These are phyloP conservation scores for Coenonympha arcania DNA, from an alignment of 2,888 invertebrate genomes.

Conservation along the genomic window DNA sequence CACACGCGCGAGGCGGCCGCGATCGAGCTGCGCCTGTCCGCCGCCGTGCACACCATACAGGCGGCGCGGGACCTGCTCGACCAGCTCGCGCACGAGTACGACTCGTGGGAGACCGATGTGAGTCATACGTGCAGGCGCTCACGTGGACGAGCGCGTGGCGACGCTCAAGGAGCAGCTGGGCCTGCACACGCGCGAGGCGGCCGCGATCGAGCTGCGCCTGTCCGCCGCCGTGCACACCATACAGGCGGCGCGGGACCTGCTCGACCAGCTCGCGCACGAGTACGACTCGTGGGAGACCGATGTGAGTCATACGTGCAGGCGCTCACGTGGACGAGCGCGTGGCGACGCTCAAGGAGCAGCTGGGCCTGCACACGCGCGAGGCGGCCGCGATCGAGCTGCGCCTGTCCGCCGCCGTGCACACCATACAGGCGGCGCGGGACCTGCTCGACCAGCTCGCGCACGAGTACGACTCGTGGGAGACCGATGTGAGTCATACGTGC, in stretches of 20 bases:
- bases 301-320: conserved; percentile 51
- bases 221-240: conserved; percentile 88
- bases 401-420: conserved; percentile 85
- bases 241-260: conserved; percentile 78
- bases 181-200: conserved; percentile 76
- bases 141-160: conserved; percentile 85
- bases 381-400: conserved; percentile 93
- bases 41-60: conserved; percentile 87
- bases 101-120: conserved; percentile 82
- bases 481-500: conserved; percentile 59
- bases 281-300: conserved; percentile 85
- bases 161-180: conserved; percentile 79
- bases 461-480: conserved; percentile 91
- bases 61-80: conserved; percentile 77
- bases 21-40: conserved; percentile 86
- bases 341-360: conserved; percentile 81
- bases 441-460: conserved; percentile 82
- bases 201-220: conserved; percentile 89
- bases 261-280: conserved; percentile 88
- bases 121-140: conserved; percentile 27
- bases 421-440: conserved; percentile 84
- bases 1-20: conserved; percentile 82
- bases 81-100: conserved; percentile 91
- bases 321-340: conserved; percentile 83
- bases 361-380: conserved; percentile 47